Conservation (phyloP, 2,113 vertebrate genomes). For the Macrotus californicus region DNA sequence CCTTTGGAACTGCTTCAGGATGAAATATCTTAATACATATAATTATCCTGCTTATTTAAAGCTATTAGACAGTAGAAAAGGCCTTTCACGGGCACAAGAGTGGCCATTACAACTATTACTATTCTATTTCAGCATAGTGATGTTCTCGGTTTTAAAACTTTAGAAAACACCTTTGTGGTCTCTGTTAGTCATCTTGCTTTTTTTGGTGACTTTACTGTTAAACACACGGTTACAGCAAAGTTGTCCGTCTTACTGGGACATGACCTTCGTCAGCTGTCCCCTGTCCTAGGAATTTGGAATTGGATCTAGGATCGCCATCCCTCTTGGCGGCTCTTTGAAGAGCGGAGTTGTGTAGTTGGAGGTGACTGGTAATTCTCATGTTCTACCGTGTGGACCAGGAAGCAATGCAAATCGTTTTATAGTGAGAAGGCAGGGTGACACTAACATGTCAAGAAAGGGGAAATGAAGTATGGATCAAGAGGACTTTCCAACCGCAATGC, state of each 20-base stretch:
- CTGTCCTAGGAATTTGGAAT: not conserved
- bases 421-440: not conserved
- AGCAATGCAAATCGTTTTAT: not conserved
- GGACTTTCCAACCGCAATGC: not conserved
- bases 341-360: not conserved
- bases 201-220: not conserved
- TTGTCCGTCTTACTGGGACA: not conserved
- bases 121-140: not conserved
- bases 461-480: not conserved
- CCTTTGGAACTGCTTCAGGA: not conserved
- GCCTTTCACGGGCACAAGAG: not conserved
- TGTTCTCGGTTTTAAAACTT: not conserved
- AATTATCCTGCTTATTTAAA: not conserved
- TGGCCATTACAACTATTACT: not conserved
- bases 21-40: conserved; percentile 8
- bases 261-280: not conserved
- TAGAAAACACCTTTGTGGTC: not conserved
- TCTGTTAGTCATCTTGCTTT: not conserved
- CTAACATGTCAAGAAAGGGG: not conserved
- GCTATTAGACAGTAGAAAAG: not conserved
- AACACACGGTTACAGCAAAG: not conserved
- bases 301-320: not conserved
- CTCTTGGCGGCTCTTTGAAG: not conserved
- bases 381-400: not conserved
- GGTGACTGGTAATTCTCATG: not conserved